These are phyloP conservation scores for Paradisaea rubra DNA, from an alignment of 2,113 vertebrate species.

Conservation along the genomic window DNA sequence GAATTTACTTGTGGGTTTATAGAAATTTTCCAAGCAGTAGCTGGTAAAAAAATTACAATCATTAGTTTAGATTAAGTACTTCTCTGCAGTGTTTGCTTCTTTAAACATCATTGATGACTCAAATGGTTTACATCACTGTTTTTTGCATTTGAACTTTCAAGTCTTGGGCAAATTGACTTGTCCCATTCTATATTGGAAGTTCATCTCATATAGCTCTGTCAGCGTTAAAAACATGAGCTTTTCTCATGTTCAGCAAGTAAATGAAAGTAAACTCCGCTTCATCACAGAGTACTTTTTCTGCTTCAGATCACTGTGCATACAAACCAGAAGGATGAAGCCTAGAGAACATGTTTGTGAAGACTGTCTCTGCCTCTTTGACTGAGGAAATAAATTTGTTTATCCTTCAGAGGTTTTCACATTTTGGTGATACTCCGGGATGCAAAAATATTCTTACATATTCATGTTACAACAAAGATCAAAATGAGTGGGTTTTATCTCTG, in stretches of 20 bases:
- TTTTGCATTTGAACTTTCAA: not conserved
- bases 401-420: not conserved
- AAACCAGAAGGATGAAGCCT: not conserved
- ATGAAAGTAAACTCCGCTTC: not conserved
- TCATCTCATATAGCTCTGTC: not conserved
- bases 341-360: not conserved
- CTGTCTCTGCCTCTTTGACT: not conserved
- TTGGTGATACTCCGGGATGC: not conserved
- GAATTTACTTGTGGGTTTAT: not conserved
- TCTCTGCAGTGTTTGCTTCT: not conserved
- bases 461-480: not conserved
- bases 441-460: not conserved
- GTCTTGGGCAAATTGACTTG: not conserved
- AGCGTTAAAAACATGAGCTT: not conserved
- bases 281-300: not conserved
- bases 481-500: not conserved
- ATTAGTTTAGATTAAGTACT: not conserved
- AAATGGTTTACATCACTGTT: not conserved
- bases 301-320: not conserved
- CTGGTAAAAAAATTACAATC: not conserved
- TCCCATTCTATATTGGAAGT: not conserved
- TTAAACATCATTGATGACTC: not conserved
- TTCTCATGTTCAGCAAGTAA: not conserved
- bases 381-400: not conserved
- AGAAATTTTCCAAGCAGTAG: not conserved